phyloP scores from a whole-genome alignment of 2,113 vertebrate genomes.

The Alosa alosa region DNA sequence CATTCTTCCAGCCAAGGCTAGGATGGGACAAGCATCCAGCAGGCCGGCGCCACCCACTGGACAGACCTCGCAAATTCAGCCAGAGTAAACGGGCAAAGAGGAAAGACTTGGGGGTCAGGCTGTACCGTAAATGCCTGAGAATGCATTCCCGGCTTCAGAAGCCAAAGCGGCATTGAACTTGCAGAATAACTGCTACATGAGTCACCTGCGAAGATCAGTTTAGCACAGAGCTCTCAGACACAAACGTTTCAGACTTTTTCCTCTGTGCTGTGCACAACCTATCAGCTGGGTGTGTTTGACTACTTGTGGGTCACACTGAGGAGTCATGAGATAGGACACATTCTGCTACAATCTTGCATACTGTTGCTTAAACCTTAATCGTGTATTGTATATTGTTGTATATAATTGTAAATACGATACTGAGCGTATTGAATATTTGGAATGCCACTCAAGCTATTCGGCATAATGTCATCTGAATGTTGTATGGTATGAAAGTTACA shows the following conservation, averaged over 20 bases:
- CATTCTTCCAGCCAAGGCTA: constrained; percentile 34
- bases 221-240: not conserved
- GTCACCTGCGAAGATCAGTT: not conserved
- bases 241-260: not conserved
- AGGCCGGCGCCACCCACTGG: constrained; percentile 56
- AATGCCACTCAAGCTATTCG: not conserved
- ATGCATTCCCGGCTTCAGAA: constrained; percentile 40
- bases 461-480: not conserved
- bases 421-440: not conserved
- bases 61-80: constrained; percentile 51
- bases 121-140: constrained; percentile 64
- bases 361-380: not conserved
- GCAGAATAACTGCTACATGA: not conserved
- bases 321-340: too few relatives aligned
- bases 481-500: not conserved
- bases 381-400: not conserved
- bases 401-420: not conserved
- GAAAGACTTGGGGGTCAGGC: constrained; percentile 43
- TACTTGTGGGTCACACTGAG: too few relatives aligned
- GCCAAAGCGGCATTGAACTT: not conserved
- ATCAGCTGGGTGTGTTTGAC: not conserved
- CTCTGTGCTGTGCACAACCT: not conserved
- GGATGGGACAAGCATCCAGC: constrained; percentile 35
- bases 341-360: not conserved
- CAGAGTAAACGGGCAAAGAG: constrained; percentile 43